Conservation (phyloP, 2,888 invertebrate genomes). For the Piscicola geometra region DNA sequence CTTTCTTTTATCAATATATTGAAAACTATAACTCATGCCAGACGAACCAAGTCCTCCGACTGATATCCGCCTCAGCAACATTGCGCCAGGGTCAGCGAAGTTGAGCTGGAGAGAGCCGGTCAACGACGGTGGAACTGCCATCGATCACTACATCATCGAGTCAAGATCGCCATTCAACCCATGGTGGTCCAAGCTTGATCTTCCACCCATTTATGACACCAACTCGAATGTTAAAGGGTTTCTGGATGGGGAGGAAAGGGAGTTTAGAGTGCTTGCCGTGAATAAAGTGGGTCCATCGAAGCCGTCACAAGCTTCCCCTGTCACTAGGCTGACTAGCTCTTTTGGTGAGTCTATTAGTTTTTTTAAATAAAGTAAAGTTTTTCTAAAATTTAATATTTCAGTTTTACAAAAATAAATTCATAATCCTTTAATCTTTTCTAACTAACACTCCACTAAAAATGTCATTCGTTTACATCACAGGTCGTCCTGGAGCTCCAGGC, state of each 20-base stretch:
- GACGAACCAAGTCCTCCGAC: constrained; percentile 43
- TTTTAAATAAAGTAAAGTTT: not conserved
- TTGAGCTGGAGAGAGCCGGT: constrained; percentile 66
- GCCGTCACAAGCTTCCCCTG: constrained; percentile 58
- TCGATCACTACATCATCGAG: constrained; percentile 53
- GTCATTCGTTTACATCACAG: constrained; percentile 35
- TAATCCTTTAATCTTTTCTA: not conserved
- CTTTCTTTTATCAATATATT: not conserved
- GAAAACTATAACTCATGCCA: no score
- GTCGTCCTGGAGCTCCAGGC: constrained; percentile 44
- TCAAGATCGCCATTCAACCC: constrained; percentile 48
- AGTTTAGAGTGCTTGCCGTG: constrained; percentile 77
- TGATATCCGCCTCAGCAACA: constrained; percentile 46
- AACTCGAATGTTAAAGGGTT: constrained; percentile 37
- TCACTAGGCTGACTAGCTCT: constrained; percentile 70
- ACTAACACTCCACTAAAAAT: not conserved
- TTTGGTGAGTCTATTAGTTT: constrained; percentile 62
- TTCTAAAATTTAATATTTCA: not conserved
- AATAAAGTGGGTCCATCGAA: constrained; percentile 69
- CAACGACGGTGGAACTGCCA: constrained; percentile 76
- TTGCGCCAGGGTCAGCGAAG: constrained; percentile 48
- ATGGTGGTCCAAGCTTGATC: constrained; percentile 56
- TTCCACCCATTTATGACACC: constrained; percentile 42
- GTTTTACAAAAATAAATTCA: not conserved
- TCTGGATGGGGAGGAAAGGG: constrained; percentile 60